Conservation (phyloP, 2,113 vertebrate species). For the Scolopax mira region DNA sequence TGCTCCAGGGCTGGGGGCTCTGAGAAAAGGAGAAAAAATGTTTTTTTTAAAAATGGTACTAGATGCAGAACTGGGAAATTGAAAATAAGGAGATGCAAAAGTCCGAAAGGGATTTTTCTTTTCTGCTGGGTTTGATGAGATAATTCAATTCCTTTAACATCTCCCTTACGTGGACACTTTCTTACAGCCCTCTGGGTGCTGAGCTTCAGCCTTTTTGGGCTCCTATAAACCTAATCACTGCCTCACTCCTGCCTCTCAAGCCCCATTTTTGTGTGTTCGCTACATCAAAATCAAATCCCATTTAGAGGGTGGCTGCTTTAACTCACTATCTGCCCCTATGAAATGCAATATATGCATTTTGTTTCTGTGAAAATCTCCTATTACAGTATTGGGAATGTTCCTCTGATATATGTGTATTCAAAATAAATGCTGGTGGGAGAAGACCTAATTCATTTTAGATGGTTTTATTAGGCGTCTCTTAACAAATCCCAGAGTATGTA, state of each 20-base stretch:
- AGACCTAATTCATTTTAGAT: slow-evolving; percentile 59
- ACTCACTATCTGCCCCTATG: not conserved
- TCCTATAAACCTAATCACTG: not conserved
- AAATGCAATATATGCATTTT: not conserved
- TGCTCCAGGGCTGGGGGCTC: accelerated
- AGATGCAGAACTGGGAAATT: not conserved
- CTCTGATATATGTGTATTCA: slow-evolving; percentile 35
- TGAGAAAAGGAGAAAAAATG: not conserved
- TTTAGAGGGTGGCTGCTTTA: not conserved
- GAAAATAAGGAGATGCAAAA: not conserved
- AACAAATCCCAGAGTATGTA: slow-evolving; percentile 66
- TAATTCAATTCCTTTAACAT: not conserved
- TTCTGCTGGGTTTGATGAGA: not conserved
- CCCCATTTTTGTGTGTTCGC: not conserved
- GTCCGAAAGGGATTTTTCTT: not conserved
- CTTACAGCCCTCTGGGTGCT: not conserved
- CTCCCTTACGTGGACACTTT: not conserved
- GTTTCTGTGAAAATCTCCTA: not conserved
- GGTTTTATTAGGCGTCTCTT: slow-evolving; percentile 60
- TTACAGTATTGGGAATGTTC: slow-evolving; percentile 20
- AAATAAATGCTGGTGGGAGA: slow-evolving; percentile 55
- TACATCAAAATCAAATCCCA: not conserved
- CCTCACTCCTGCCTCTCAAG: not conserved
- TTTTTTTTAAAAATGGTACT: not conserved
- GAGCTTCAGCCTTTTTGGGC: not conserved